A percentile compares a stretch with the other conserved stretches of the same genome.
These are phyloP conservation scores for Eumeta japonica DNA, from an alignment of 1,140 invertebrate genomes.

Conservation along the genomic window DNA sequence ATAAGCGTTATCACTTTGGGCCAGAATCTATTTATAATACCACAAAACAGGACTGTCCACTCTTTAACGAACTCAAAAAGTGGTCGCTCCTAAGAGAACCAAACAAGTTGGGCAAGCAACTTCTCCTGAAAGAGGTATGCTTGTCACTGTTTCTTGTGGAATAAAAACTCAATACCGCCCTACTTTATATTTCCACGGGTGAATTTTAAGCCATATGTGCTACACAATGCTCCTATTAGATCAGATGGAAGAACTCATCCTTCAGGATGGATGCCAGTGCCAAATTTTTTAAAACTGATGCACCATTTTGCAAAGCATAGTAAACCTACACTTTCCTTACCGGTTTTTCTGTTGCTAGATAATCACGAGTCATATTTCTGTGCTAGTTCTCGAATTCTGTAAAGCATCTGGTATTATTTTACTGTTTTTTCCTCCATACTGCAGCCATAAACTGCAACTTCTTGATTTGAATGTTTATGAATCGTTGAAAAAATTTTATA, in stretches of 20 bases:
- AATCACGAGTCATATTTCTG: no score
- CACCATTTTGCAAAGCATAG: slow-evolving; percentile 35
- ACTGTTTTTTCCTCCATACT: slow-evolving; percentile 34
- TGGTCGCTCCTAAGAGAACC: slow-evolving; percentile 27
- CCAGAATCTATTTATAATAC: slow-evolving; percentile 45
- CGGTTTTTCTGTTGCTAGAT: slow-evolving; percentile 39
- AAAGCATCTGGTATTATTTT: slow-evolving; percentile 32
- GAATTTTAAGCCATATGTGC: slow-evolving; percentile 27
- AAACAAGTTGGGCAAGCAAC: slow-evolving; percentile 51
- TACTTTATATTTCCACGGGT: slow-evolving; percentile 42
- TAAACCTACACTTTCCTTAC: slow-evolving; percentile 20
- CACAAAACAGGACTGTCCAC: slow-evolving; percentile 50
- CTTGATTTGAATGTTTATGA: slow-evolving; percentile 27
- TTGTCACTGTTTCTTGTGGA: slow-evolving; percentile 38
- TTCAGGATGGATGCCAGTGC: slow-evolving; percentile 12
- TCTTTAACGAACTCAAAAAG: slow-evolving; percentile 35
- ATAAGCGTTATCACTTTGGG: no score
- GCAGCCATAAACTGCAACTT: no score
- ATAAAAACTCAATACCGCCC: slow-evolving; percentile 38
- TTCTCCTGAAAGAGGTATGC: slow-evolving; percentile 35
- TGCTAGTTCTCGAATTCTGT: no score
- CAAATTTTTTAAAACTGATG: slow-evolving; percentile 23
- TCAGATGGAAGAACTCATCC: slow-evolving; percentile 5
- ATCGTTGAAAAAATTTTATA: slow-evolving; percentile 32
- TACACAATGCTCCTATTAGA: slow-evolving; percentile 17